Evolutionary conservation across 2,888 invertebrate genomes (phyloP).

Genomic region (Pseudanteris insignis): DNA sequence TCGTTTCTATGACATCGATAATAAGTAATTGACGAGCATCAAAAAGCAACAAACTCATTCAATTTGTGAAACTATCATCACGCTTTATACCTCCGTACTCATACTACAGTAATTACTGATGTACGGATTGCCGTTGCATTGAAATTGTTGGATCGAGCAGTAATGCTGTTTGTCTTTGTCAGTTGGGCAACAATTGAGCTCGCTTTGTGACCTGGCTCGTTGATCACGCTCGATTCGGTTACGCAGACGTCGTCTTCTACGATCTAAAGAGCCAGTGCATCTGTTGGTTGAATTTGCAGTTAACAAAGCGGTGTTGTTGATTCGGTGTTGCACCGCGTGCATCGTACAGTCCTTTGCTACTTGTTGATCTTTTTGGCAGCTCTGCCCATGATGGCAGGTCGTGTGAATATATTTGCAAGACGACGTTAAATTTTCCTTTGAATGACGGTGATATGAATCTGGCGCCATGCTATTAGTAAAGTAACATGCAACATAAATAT

Average conservation of each 20-base stretch:
- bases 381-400: constrained; percentile 41
- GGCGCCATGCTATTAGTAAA: too few relatives aligned
- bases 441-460: constrained; percentile 21
- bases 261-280: constrained; percentile 54
- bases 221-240: constrained; percentile 58
- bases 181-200: constrained; percentile 49
- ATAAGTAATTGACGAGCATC: too few relatives aligned
- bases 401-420: constrained; percentile 26
- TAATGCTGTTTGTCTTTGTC: constrained; percentile 51
- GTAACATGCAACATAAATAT: too few relatives aligned
- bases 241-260: constrained; percentile 53
- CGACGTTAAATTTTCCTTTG: constrained; percentile 38
- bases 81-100: constrained; percentile 57
- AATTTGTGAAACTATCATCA: too few relatives aligned
- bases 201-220: constrained; percentile 58
- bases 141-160: constrained; percentile 57
- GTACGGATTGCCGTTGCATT: constrained; percentile 53
- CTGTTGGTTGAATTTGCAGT: constrained; percentile 45
- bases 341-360: constrained; percentile 42
- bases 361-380: constrained; percentile 23
- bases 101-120: constrained; percentile 51
- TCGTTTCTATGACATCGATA: too few relatives aligned
- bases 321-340: constrained; percentile 40
- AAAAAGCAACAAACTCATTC: too few relatives aligned
- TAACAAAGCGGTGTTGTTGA: constrained; percentile 45